Conservation (phyloP, 2,113 vertebrate genomes). For the Myotis lucifugus region DNA sequence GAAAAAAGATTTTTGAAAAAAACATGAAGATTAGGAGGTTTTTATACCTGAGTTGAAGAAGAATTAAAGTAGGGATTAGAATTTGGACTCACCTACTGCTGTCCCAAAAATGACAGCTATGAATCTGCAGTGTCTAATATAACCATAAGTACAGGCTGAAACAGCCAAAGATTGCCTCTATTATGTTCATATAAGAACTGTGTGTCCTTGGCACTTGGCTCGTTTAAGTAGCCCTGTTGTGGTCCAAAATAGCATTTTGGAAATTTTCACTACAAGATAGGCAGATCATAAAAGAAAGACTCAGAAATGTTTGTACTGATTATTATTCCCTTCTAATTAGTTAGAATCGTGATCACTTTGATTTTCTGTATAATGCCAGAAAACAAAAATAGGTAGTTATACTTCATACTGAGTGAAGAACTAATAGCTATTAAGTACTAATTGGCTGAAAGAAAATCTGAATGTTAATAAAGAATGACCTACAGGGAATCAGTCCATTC, state of each 20-base stretch:
- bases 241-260: slow-evolving; percentile 8
- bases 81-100: neutral
- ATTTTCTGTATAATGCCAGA: neutral
- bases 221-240: neutral
- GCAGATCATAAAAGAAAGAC: neutral
- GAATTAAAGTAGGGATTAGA: neutral
- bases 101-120: neutral
- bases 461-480: neutral
- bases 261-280: neutral
- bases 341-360: neutral
- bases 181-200: neutral
- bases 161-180: neutral
- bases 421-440: slow-evolving; percentile 9
- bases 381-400: slow-evolving; percentile 11
- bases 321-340: slow-evolving; percentile 2
- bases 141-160: neutral
- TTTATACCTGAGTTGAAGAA: slow-evolving; percentile 41
- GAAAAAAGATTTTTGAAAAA: neutral
- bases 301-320: neutral
- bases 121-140: neutral
- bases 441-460: neutral
- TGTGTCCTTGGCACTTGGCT: neutral
- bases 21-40: neutral
- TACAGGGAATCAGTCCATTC: neutral
- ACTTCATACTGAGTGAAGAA: slow-evolving; percentile 27